Evolutionary conservation across 1,140 invertebrate species (phyloP), one percentile per base, ranked within the genome.

Genomic region (Drosophila nigrodunni): DNA sequence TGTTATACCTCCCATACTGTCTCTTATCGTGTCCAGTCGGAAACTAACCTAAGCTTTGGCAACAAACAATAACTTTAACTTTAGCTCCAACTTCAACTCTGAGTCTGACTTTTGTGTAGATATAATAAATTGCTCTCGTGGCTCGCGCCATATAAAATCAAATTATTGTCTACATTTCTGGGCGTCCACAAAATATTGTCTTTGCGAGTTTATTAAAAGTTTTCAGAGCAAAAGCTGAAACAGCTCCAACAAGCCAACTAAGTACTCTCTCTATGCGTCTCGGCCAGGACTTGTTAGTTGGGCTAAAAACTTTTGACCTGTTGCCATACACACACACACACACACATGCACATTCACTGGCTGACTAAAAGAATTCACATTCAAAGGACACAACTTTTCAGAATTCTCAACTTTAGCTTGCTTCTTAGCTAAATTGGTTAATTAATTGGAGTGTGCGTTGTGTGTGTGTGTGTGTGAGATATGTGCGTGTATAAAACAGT

Each of bases 141-240:
- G 47, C 55, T 34, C 64, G 55, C 43, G 74, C 74, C 47, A 55
- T 43, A 77, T 77, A 80, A 83, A 88, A 87, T 87, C 83, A 88
- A 88, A 87, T 87, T 87, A 86, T 86, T 85, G 82, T 85, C 74
- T 70, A 43, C 50, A 70, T 60, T 70, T 74, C 58, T 52, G 66
- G 66, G 66, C 50, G 68, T 71, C 73, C 67, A 57, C 60, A 82
- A 78, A 82, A 83, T 88, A 77, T 87, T 88, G 85, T 89, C 83
- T 80, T 73, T 62, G 72, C 67, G 60, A 88, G 85, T 88, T 88
- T 88, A 88, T 88, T 88, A 88, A 88, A 88, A 88, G 34, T 88
- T 88, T 87, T 11, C 46, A 67, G 49, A 65, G 71, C 57, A 18
- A 41, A 13, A 7, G 37, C 49, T 50, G 54, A 57, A 70, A 35